Evolutionary conservation across 2,113 vertebrate species (phyloP), one percentile per base, ranked within the genome.

Genomic region (Hassar affinis): DNA sequence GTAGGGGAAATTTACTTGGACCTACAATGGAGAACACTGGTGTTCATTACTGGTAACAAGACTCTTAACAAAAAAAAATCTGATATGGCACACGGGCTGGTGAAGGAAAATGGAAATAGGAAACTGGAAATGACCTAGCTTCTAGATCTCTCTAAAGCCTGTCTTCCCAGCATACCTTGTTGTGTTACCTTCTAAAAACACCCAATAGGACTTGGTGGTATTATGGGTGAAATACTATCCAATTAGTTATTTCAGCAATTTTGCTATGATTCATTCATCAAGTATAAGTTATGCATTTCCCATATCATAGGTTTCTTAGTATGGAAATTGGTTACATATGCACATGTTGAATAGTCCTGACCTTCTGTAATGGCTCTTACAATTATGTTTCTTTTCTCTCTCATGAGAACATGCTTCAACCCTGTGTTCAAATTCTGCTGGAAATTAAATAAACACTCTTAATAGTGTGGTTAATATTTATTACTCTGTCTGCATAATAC

Each of bases 11-110:
- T 95, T 95, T 92, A 96, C 93, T 95, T 95, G 93, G 92, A 92
- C 87, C 87, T 94, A 96, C 94, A 95, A 94, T 96, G 90, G 95
- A 93, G 92, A 93, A 93, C 91, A 93, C 91, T 91, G 94, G 94
- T 94, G 94, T 94, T 96, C 95, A 97, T 97, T 96, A 96, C 94
- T 91, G 91, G 92, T 94, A 92, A 95, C 93, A 93, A 93, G 94
- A 90, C 93, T 94, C 92, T 89, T 91, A 68, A 64, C 15, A 33
- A 35, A 17, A 49, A 51, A 27, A 90, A 92, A 90, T 92, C 86
- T 90, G 90, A 92, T 93, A 92, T 92, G 90, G 95, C 93, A 94
- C 92, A 93, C 91, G 90, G 91, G 91, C 89, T 93, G 93, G 93
- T 76, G 93, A 95, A 94, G 94, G 92, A 62, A 84, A 86, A 86